Conservation (phyloP, 2,113 vertebrate species). For the Pangasianodon hypophthalmus region DNA sequence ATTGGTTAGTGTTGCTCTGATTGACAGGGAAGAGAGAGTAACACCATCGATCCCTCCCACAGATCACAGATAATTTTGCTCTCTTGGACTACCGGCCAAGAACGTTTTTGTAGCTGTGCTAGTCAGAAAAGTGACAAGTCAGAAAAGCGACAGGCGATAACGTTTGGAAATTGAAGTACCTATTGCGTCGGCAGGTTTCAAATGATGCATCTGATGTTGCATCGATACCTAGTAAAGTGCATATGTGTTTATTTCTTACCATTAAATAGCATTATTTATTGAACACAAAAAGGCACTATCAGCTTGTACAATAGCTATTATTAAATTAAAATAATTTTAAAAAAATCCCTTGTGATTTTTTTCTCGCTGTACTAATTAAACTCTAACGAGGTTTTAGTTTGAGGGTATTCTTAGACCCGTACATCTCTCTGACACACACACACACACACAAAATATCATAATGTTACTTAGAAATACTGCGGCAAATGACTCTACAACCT, state of each 20-base stretch:
- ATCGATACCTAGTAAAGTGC: neutral
- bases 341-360: too few species aligned
- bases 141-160: neutral
- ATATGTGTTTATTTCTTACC: neutral
- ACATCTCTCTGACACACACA: neutral
- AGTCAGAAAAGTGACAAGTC: neutral
- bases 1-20: too few species aligned
- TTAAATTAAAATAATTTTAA: too few species aligned
- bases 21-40: neutral
- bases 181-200: neutral
- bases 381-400: neutral
- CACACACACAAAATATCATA: neutral
- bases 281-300: neutral
- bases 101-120: neutral
- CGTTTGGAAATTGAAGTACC: neutral
- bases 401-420: neutral
- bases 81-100: neutral
- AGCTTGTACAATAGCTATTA: neutral
- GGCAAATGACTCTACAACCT: conserved; percentile 10
- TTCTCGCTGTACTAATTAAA: too few species aligned
- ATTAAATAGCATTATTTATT: neutral
- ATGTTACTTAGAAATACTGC: neutral
- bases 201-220: neutral
- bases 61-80: neutral
- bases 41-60: neutral